These are phyloP conservation scores for Tetramorium parvispinum DNA, from an alignment of 1,140 invertebrate species.

Conservation along the genomic window DNA sequence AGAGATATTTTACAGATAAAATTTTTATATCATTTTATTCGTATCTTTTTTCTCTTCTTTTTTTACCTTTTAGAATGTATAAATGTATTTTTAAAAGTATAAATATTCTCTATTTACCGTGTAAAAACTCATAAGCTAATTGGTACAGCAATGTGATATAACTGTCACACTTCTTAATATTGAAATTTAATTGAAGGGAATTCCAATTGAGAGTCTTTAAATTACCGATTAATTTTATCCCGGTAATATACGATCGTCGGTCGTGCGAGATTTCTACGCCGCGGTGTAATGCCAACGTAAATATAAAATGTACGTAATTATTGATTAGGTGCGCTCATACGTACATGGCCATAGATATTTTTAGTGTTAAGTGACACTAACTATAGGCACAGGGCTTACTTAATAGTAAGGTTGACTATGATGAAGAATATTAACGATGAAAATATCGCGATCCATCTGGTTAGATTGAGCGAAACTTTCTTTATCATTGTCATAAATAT, in stretches of 20 bases:
- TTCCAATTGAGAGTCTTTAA: conserved; percentile 20
- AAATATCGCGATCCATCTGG: conserved; percentile 39
- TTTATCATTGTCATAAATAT: conserved; percentile 24
- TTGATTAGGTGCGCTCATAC: conserved; percentile 59
- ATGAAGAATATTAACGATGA: conserved; percentile 51
- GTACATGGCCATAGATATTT: conserved; percentile 55
- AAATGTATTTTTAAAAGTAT: not conserved
- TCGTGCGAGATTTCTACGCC: conserved; percentile 41
- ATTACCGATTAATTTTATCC: conserved; percentile 28
- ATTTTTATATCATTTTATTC: conserved; percentile 1
- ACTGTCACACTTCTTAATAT: not conserved
- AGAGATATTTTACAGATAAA: not conserved
- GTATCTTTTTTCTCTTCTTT: not conserved
- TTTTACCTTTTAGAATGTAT: not conserved
- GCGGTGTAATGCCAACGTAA: conserved; percentile 51
- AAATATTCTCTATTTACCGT: not conserved
- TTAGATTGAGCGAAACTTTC: conserved; percentile 15
- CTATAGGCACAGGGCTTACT: conserved; percentile 57
- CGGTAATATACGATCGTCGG: conserved; percentile 21
- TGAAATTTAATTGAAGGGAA: conserved; percentile 16
- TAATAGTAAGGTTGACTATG: conserved; percentile 56
- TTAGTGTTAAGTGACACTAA: conserved; percentile 58
- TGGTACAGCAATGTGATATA: not conserved
- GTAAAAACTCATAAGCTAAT: not conserved
- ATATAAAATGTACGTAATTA: conserved; percentile 63